Percentiles rank a stretch among this genome's conserved stretches.
Conservation (phyloP, 2,888 invertebrate species). For the Elmis aenea region DNA sequence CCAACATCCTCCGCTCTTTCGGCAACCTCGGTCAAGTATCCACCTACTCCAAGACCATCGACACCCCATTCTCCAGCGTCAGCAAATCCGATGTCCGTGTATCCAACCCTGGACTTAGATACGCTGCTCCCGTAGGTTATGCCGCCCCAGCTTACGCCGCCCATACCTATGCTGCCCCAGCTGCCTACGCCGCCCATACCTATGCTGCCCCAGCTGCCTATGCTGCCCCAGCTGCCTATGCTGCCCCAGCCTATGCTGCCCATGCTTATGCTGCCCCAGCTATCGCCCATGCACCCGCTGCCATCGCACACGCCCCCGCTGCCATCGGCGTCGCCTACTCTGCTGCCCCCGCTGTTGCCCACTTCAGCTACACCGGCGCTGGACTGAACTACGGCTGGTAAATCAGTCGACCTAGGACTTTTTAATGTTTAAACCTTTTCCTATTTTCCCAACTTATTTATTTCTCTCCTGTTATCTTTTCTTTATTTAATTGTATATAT, state of each 20-base stretch:
- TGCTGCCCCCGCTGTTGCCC: conserved; percentile 25
- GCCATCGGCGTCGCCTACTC: conserved; percentile 17
- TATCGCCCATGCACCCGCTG: conserved; percentile 39
- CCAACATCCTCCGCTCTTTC: conserved; percentile 57
- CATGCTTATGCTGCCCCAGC: conserved; percentile 47
- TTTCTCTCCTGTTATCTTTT: no score
- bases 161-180: conserved; percentile 42
- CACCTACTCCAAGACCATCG: conserved; percentile 64
- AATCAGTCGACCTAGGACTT: conserved; percentile 2
- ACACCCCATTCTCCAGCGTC: conserved; percentile 68
- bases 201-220: conserved; percentile 26
- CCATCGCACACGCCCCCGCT: conserved; percentile 21
- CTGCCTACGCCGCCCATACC: conserved; percentile 50
- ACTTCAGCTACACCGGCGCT: conserved; percentile 24
- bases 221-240: conserved; percentile 22
- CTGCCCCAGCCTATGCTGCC: conserved; percentile 30
- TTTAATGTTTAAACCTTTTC: no score
- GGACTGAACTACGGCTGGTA: conserved; percentile 23
- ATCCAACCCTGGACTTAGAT: conserved; percentile 54
- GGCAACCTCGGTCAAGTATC: conserved; percentile 68
- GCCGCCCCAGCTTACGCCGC: conserved; percentile 25
- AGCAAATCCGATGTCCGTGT: conserved; percentile 67
- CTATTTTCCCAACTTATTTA: no score
- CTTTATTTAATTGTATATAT: conserved; percentile 6
- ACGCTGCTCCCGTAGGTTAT: conserved; percentile 24